Evolutionary conservation across 2,888 invertebrate species (phyloP), one percentile per base, ranked within the genome.

Genomic region (Xestia c-nigrum): DNA sequence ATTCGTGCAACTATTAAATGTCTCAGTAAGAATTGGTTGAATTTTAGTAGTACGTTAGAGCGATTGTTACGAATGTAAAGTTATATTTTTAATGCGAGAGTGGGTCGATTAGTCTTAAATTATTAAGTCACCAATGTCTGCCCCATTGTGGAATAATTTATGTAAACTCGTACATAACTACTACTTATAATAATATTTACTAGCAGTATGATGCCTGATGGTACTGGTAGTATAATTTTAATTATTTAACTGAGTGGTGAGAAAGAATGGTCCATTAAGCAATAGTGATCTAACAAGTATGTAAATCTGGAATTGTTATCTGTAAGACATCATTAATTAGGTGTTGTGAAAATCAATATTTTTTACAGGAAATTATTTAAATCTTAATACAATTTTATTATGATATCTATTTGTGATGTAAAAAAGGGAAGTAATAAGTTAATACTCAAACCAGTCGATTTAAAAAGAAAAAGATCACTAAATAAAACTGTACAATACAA

Each of bases 51-150:
- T 82, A 82, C 75, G 74, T 84, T 85, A 87, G 73, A 85, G 85
- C 85, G 88, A 89, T 89, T 87, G 88, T 87, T 89, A 87, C 84
- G 83, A 83, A 85, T 89, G 87, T 89, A 85, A 87, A 88, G 82
- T 80, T 81, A 86, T 72, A 84, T 87, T 85, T 81, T 86, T 81
- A 88, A 82, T 72, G 82, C 73, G 71, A 78, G 77, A 73, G 61
- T 83, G 76, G 79, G 63, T 84, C 70, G 63, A 72, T 63, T 59
- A 74, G 79, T 74, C 55, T 69, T 77, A 79, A 80, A 46, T 57
- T 73, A 77, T 74, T 71, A 67, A 50, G 65, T 55, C 50, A 76
- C 61, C 63, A 75, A 75, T 78, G 61, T 76, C 70, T 79, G 82
- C 78, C 78, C 80, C 84, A 83, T 21, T 72, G 65, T 65, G 40